These are phyloP conservation scores for Yponomeuta sedellus DNA, from an alignment of 2,888 invertebrate genomes.

Conservation along the genomic window DNA sequence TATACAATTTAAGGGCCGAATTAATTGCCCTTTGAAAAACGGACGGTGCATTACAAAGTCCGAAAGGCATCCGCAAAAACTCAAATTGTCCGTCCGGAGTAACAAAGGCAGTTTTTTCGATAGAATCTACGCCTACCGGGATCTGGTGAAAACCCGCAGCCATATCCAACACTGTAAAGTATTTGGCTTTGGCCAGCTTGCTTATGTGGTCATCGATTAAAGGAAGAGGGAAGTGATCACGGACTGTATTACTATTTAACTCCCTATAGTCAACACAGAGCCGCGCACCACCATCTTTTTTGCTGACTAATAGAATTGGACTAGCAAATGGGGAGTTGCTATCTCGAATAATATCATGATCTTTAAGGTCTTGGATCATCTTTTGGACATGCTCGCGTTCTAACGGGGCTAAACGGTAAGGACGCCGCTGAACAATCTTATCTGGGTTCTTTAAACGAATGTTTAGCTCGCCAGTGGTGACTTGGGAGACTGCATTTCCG, in stretches of 20 bases:
- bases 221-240: background rate
- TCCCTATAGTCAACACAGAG: conserved; percentile 1
- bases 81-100: conserved; percentile 2
- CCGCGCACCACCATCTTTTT: background rate
- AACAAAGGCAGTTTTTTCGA: conserved; percentile 4
- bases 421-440: too few relatives aligned
- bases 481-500: too few relatives aligned
- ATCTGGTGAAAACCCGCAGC: conserved; percentile 1
- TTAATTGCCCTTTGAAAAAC: background rate
- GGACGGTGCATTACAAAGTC: background rate
- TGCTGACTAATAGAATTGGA: too few relatives aligned
- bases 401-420: too few relatives aligned
- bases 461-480: too few relatives aligned
- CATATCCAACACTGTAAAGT: background rate
- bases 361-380: too few relatives aligned
- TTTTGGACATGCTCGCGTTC: too few relatives aligned
- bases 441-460: too few relatives aligned
- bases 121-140: background rate
- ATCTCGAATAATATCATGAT: too few relatives aligned
- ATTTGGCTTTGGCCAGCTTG: conserved; percentile 2
- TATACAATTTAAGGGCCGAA: background rate
- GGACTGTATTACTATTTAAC: background rate
- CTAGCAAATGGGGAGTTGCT: too few relatives aligned
- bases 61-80: conserved; percentile 5
- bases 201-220: conserved; percentile 1